Evolutionary conservation across 2,888 invertebrate species (phyloP).

Genomic region (Stenichneumon culpator): DNA sequence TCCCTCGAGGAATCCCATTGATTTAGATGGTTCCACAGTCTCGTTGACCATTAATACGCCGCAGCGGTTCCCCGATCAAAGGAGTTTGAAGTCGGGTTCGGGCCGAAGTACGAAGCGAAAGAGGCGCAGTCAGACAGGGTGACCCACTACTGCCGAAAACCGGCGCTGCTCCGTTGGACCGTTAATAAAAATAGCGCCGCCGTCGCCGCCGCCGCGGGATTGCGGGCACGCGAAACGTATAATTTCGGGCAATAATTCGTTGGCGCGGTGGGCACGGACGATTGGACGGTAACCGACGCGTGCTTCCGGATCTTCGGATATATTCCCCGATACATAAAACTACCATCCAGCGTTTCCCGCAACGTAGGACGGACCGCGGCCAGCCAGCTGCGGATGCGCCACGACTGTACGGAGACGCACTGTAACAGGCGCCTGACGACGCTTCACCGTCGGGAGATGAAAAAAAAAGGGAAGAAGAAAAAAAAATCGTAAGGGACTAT

Average conservation of each 20-base stretch:
- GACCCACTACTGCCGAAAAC: slow-evolving; percentile 34
- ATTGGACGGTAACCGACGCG: slow-evolving; percentile 80
- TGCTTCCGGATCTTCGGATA: slow-evolving; percentile 76
- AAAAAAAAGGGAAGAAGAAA: slow-evolving; percentile 12
- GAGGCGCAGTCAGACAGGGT: slow-evolving; percentile 23
- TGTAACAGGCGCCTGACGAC: slow-evolving; percentile 39
- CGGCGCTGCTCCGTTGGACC: slow-evolving; percentile 36
- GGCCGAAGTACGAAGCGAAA: slow-evolving; percentile 12
- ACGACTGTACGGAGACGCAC: not conserved
- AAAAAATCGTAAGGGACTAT: slow-evolving; percentile 59
- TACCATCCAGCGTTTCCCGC: slow-evolving; percentile 12
- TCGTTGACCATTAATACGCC: not conserved
- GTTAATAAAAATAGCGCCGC: slow-evolving; percentile 69
- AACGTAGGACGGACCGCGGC: not conserved
- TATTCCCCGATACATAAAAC: slow-evolving; percentile 50
- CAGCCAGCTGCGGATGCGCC: not conserved
- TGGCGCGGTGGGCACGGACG: slow-evolving; percentile 74
- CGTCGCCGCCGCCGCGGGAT: slow-evolving; percentile 57
- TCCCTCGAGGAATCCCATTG: not conserved
- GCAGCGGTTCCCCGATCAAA: slow-evolving; percentile 55
- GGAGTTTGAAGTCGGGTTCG: slow-evolving; percentile 14
- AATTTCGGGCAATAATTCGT: slow-evolving; percentile 79
- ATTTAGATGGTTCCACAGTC: not conserved
- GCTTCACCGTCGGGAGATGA: slow-evolving; percentile 37
- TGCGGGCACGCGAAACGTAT: slow-evolving; percentile 74